These are phyloP conservation scores for Cheilosia variabilis DNA, from an alignment of 2,888 invertebrate genomes.

Conservation along the genomic window DNA sequence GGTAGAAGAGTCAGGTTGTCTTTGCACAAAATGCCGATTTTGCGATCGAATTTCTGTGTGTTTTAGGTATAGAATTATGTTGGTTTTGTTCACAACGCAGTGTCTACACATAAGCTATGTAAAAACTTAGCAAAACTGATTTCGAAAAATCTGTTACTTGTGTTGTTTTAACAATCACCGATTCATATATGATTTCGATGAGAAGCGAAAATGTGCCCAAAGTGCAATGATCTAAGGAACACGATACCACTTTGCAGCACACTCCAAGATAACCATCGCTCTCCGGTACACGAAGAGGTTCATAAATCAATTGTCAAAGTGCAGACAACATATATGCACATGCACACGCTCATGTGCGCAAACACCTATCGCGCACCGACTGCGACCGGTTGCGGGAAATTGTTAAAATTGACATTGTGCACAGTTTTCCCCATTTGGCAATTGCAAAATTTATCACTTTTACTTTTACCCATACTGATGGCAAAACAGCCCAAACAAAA, in stretches of 20 bases:
- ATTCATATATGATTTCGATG: background rate
- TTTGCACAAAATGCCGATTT: too few species aligned
- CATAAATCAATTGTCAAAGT: slow-evolving; percentile 57
- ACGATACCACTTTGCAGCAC: background rate
- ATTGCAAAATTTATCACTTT: slow-evolving; percentile 50
- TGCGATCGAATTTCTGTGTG: too few species aligned
- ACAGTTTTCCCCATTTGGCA: slow-evolving; percentile 16
- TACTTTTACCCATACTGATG: slow-evolving; percentile 45
- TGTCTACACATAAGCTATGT: too few species aligned
- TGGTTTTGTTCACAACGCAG: too few species aligned
- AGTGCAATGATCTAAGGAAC: slow-evolving; percentile 11
- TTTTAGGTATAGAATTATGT: too few species aligned
- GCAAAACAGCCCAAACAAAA: background rate
- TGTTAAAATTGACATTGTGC: slow-evolving; percentile 51
- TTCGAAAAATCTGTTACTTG: too few species aligned
- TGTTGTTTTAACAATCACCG: too few species aligned
- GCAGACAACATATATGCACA: slow-evolving; percentile 16
- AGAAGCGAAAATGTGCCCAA: background rate
- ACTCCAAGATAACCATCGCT: slow-evolving; percentile 11
- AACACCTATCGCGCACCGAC: slow-evolving; percentile 1
- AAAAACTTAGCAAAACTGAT: too few species aligned
- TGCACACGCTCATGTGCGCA: background rate
- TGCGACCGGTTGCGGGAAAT: background rate
- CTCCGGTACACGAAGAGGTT: slow-evolving; percentile 3
- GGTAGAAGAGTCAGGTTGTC: too few species aligned